Conservation (phyloP, 2,113 vertebrate species). For the Oncorhynchus gorbuscha region DNA sequence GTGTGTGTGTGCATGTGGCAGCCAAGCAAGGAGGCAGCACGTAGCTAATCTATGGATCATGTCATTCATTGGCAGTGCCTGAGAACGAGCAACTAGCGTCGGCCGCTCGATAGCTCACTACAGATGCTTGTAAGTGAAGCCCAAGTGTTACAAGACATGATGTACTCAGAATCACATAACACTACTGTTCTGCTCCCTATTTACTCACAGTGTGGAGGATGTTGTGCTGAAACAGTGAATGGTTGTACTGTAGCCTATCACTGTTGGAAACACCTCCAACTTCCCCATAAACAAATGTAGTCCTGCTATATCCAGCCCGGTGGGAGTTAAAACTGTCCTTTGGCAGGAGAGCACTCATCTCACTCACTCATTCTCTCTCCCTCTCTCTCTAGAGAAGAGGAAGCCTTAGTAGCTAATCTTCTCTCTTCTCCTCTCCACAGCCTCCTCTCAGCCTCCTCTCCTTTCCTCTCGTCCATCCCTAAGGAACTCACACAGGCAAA, state of each 20-base stretch:
- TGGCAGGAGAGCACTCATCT: not conserved
- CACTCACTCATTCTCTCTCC: not conserved
- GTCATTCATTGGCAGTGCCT: slow-evolving; percentile 48
- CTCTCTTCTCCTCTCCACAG: not conserved
- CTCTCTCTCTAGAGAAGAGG: not conserved
- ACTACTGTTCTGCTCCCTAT: slow-evolving; percentile 4
- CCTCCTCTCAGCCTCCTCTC: not conserved
- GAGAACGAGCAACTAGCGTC: slow-evolving; percentile 55
- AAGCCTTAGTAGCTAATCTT: not conserved
- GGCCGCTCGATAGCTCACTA: slow-evolving; percentile 14
- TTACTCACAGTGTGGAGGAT: not conserved
- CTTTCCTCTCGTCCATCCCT: not conserved
- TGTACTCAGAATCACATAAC: slow-evolving; percentile 26
- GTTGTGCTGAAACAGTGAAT: not conserved
- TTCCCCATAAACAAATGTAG: not conserved
- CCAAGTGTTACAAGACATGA: slow-evolving; percentile 38
- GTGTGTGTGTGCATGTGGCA: not conserved
- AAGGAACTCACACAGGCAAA: not conserved
- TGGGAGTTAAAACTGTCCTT: not conserved
- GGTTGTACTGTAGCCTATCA: not conserved
- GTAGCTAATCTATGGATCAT: slow-evolving; percentile 59
- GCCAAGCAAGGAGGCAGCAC: slow-evolving; percentile 7
- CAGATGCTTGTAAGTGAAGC: slow-evolving; percentile 40
- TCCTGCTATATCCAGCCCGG: not conserved
- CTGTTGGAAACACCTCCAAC: not conserved